Base-by-base conservation (phyloP, 2,888 invertebrate species). In the Rhingia rostrata region DNA sequence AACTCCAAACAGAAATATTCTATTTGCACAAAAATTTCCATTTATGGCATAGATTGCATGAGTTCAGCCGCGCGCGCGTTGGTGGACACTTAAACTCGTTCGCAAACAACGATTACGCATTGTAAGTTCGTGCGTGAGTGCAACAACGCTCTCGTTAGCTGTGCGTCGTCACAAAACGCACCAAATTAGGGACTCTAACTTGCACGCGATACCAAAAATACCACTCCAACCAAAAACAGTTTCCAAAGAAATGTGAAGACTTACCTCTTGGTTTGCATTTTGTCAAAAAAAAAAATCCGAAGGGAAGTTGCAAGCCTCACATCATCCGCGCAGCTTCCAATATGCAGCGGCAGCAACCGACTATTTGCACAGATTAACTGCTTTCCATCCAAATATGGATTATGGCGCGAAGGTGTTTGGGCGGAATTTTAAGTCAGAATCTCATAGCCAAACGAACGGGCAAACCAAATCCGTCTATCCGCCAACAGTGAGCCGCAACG, bases 341-440 rank as follows among this genome's bases (percentile, higher is more conserved):
- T 41, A 10, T 14, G 9, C 49, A 39, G 10, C 35, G 32, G 56
- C 12, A 14, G 51, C 33, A 43, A 49, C 45, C 43, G 72, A 70
- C 78, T 82, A 78, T 78, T 82, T 82, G 78, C 82, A 82, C 61
- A 82, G 82, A 78, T 82, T 82, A 82, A 78, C 61, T 82, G 66
- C 66, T 78, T 78, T 82, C 54, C 45, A 67, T 3, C 82, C 82
- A 78, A 78, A 82, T 78, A 78, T 45, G 78, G 82, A 49, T 54
- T 72, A 72, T 61, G 70, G 70, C 60, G 66, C 61, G 72, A 82
- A 82, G 82, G 82, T 82, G 82, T 78, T 82, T 82, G 72, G 82
- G 82, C 82, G 82, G 78, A 78, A 67, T 82, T 82, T 72, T 61
- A 32, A 82, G 82, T 33, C 78, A 51, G 45, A 78, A 64, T 77